Evolutionary conservation across 64 coral and sea anemone genomes (phyloP).

Genomic region (Pocillopora damicornis): DNA sequence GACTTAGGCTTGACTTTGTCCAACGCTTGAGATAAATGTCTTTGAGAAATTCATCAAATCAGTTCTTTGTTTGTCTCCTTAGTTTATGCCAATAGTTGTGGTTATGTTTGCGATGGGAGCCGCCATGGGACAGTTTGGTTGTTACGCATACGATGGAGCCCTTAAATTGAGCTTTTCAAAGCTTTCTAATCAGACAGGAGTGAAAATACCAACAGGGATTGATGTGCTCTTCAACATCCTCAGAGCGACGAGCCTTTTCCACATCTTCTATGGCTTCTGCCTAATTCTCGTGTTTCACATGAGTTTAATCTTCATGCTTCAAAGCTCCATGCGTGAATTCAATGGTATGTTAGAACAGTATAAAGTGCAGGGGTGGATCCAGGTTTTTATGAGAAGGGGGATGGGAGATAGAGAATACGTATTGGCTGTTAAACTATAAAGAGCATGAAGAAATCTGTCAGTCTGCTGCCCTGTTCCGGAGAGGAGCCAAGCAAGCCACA

Average conservation of each 20-base stretch:
- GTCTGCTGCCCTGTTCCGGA: no score
- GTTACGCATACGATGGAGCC: constrained; percentile 69
- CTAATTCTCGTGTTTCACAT: constrained; percentile 74
- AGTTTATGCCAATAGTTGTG: constrained; percentile 70
- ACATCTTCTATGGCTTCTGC: constrained; percentile 85
- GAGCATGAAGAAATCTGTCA: no score
- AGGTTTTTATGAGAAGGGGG: no score
- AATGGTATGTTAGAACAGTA: constrained; percentile 53
- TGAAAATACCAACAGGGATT: constrained; percentile 46
- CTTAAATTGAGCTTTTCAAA: constrained; percentile 65
- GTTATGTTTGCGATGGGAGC: constrained; percentile 78
- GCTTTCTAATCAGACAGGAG: constrained; percentile 8
- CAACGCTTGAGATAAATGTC: no score
- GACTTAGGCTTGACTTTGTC: no score
- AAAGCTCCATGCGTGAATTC: constrained; percentile 86
- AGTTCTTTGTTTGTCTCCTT: background rate
- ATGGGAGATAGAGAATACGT: no score
- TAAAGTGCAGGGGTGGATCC: no score
- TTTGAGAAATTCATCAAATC: background rate
- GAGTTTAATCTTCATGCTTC: constrained; percentile 87
- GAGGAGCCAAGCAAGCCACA: no score
- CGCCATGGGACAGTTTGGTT: constrained; percentile 87
- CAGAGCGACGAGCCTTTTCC: constrained; percentile 77
- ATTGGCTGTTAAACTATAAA: no score
- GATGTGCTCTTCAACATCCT: constrained; percentile 75